Conservation (phyloP, 2,888 invertebrate genomes). For the Halocaridina rubra region DNA sequence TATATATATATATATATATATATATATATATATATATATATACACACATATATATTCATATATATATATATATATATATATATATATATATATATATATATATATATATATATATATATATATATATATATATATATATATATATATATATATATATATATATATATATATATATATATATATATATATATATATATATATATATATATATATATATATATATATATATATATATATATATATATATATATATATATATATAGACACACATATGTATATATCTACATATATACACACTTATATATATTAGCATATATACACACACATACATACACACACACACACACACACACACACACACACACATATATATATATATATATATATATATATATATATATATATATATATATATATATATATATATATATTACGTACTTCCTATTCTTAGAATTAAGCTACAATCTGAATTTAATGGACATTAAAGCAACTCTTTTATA, state of each 20-base stretch:
- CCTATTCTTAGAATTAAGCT: too few relatives aligned
- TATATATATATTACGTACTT: background rate
- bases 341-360: background rate
- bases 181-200: background rate
- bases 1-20: background rate
- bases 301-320: background rate
- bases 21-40: background rate
- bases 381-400: background rate
- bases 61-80: background rate
- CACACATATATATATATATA: background rate
- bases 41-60: background rate
- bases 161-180: background rate
- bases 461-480: too few relatives aligned
- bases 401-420: background rate
- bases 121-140: background rate
- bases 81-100: background rate
- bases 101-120: background rate
- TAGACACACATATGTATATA: background rate
- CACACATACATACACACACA: background rate
- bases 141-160: background rate
- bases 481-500: too few relatives aligned
- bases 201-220: background rate
- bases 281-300: background rate
- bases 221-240: background rate
- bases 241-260: background rate